Evolutionary conservation across 1,140 invertebrate species (phyloP).

Genomic region (Drosophila kohkoa): DNA sequence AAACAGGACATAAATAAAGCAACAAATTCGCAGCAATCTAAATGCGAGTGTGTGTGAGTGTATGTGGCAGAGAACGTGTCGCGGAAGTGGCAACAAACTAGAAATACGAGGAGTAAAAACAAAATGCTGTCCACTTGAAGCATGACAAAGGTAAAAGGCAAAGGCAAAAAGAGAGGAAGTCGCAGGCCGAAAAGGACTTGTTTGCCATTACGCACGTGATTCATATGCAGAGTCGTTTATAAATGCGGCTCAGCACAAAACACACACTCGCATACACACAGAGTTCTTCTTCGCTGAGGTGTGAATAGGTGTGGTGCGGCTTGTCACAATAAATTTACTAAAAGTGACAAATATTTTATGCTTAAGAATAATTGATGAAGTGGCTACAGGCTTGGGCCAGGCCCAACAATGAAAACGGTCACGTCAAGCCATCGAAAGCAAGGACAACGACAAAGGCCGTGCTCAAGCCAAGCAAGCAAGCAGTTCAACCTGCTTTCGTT

Average conservation of each 20-base stretch:
- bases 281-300: constrained; percentile 46
- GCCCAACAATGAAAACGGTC: constrained; percentile 51
- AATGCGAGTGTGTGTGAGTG: neutral
- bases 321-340: constrained; percentile 84
- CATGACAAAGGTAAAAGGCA: constrained; percentile 35
- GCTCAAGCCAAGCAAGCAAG: neutral
- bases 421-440: constrained; percentile 42
- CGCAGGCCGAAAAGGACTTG: constrained; percentile 50
- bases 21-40: constrained; percentile 41
- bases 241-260: constrained; percentile 37
- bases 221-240: constrained; percentile 77
- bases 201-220: constrained; percentile 81
- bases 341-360: constrained; percentile 84
- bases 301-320: constrained; percentile 51
- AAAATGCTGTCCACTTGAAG: constrained; percentile 76
- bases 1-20: constrained; percentile 55
- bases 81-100: constrained; percentile 73
- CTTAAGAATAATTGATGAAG: constrained; percentile 84
- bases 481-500: constrained; percentile 4
- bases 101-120: constrained; percentile 52
- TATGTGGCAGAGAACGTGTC: constrained; percentile 57
- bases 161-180: constrained; percentile 3
- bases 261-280: neutral
- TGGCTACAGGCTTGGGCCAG: constrained; percentile 63
- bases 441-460: neutral